These are phyloP conservation scores for Drosophila hydei DNA, from an alignment of 1,140 invertebrate genomes.

Conservation along the genomic window DNA sequence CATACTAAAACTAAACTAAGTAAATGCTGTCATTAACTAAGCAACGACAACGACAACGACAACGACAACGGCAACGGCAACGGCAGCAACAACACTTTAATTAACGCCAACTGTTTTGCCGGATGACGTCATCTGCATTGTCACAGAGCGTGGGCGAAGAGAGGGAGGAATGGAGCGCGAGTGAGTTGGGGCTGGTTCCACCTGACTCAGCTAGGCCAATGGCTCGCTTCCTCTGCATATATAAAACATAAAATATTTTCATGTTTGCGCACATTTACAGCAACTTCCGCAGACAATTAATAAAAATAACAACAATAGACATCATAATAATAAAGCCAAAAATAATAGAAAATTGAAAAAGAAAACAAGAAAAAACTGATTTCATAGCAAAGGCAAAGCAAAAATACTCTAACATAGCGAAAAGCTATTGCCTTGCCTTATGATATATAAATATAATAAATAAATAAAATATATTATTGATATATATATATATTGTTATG, in stretches of 20 bases:
- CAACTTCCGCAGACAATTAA: conserved; percentile 76
- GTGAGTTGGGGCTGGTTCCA: not conserved
- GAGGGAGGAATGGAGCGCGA: not conserved
- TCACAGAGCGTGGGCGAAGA: not conserved
- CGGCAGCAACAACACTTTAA: conserved; percentile 19
- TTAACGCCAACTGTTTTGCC: conserved; percentile 30
- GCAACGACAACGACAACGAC: conserved; percentile 6
- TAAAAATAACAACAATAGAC: conserved; percentile 50
- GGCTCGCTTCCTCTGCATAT: conserved; percentile 20
- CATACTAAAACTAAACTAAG: conserved; percentile 40
- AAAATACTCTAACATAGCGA: not conserved
- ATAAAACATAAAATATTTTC: conserved; percentile 58
- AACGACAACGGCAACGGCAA: too few species aligned
- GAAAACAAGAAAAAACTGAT: not conserved
- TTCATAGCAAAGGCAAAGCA: not conserved
- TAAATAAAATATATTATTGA: too few species aligned
- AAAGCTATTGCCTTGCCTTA: too few species aligned
- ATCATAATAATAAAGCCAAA: conserved; percentile 29
- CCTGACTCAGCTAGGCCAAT: not conserved
- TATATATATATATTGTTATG: too few species aligned
- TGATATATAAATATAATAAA: too few species aligned
- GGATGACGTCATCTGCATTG: conserved; percentile 35
- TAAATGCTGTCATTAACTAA: conserved; percentile 48
- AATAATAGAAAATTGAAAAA: conserved; percentile 12
- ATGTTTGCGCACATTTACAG: conserved; percentile 81